Base-by-base conservation (phyloP, 1,140 invertebrate genomes). In the Drosophila auraria region DNA sequence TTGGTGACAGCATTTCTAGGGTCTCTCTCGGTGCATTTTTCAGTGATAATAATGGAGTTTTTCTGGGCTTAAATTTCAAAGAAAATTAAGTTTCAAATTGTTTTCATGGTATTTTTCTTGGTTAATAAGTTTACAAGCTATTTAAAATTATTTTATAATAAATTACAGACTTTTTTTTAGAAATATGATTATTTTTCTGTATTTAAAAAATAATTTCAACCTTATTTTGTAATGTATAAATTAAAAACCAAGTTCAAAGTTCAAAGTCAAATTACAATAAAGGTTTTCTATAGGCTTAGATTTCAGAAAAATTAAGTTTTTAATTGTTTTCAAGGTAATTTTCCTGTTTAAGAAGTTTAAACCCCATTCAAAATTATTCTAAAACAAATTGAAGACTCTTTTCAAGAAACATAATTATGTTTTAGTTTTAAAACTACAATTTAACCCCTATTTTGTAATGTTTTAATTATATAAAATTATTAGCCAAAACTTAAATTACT, bases 1-100 rank as follows among this genome's bases (percentile, higher is more conserved):
- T 66, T 63, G 54, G 8, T 40, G 12, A 66, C 54, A 60, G 17
- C n/a, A 33, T 23, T 57, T 57, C 36, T 57, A 20, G 20, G 36
- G 20, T 11, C 33, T 57, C 33, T 40, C 36, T 57, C 54, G 9
- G 33, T n/a, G 11, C 36, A 57, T 57, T 57, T 57, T 57, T 57
- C 54, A 25, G 40, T 57, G 54, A 40, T 8, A 57, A 57, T 57
- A 40, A 57, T 57, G 20, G 17, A n/a, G 17, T 23, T 56, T 23
- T 4, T 20, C 3, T 15, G 2, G 20, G 2, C 11, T 11, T 6
- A 40, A 8, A 2, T 40, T 14, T 40, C 36, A n/a, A 2, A 5
- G 5, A 40, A 40, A 57, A 57, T 36, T 14, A 17, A 36, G 30
- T 20, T 54, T 54, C 14, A 8, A 2, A 54, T 33, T 8, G n/a